A percentile compares a stretch with the other conserved stretches of the same genome.
These are phyloP conservation scores for Apis dorsata DNA, from an alignment of 1,140 invertebrate species.

Conservation along the genomic window DNA sequence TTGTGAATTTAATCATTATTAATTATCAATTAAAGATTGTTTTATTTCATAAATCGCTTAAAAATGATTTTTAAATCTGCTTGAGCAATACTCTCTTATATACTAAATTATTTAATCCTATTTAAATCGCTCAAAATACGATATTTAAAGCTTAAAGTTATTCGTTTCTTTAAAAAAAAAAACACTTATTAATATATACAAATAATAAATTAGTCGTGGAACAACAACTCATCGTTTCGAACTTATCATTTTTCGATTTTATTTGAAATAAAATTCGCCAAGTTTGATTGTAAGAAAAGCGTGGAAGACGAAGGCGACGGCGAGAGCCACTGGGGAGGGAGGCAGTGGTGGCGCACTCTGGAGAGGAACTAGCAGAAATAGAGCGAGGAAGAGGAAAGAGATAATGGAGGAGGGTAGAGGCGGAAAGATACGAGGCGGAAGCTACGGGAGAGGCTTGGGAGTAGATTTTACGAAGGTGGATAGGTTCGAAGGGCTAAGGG, in stretches of 20 bases:
- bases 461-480: slow-evolving; percentile 61
- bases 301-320: slow-evolving; percentile 35
- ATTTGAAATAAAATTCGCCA: not conserved
- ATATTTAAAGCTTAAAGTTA: too few relatives aligned
- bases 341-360: slow-evolving; percentile 15
- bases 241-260: not conserved
- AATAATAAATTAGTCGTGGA: too few relatives aligned
- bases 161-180: too few relatives aligned
- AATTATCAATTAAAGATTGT: too few relatives aligned
- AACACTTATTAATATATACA: too few relatives aligned
- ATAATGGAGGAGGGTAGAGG: slow-evolving; percentile 38
- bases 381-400: slow-evolving; percentile 9
- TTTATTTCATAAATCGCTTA: too few relatives aligned
- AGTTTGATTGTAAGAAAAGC: not conserved
- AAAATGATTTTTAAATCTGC: too few relatives aligned
- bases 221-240: not conserved
- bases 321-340: slow-evolving; percentile 17
- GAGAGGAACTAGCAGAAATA: not conserved
- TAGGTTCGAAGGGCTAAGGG: slow-evolving; percentile 12
- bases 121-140: too few relatives aligned
- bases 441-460: slow-evolving; percentile 55
- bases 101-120: too few relatives aligned
- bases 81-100: too few relatives aligned
- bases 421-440: slow-evolving; percentile 63
- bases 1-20: too few relatives aligned